Percentiles rank a stretch among this genome's conserved stretches.
phyloP scores from a whole-genome alignment of 2,113 vertebrate genomes.

The Triplophysa rosa region DNA sequence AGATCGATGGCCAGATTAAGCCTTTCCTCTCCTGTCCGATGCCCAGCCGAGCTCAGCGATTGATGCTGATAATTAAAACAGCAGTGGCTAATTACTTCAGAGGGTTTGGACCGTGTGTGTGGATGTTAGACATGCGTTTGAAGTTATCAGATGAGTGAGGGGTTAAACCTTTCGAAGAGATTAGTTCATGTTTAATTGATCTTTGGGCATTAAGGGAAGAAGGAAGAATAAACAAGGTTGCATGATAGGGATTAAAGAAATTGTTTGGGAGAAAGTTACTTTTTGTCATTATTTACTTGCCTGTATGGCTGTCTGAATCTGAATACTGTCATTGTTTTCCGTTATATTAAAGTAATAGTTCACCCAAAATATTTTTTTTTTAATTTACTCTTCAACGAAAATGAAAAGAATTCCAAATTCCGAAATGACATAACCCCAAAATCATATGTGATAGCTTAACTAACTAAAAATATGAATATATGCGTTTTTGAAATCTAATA shows the following conservation, averaged over 20 bases:
- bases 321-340: too few relatives aligned
- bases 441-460: too few relatives aligned
- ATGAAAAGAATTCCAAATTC: too few relatives aligned
- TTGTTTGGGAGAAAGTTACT: too few relatives aligned
- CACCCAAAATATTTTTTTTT: too few relatives aligned
- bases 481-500: too few relatives aligned
- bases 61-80: slow-evolving; percentile 47
- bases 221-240: not conserved
- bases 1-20: slow-evolving; percentile 69
- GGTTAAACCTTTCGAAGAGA: slow-evolving; percentile 49
- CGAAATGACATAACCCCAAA: too few relatives aligned
- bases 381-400: too few relatives aligned
- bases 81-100: slow-evolving; percentile 45
- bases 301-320: too few relatives aligned
- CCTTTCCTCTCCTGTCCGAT: slow-evolving; percentile 64
- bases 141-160: slow-evolving; percentile 46
- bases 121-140: slow-evolving; percentile 25
- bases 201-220: too few relatives aligned
- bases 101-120: slow-evolving; percentile 32
- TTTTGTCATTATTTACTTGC: too few relatives aligned
- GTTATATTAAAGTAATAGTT: not conserved
- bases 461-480: too few relatives aligned
- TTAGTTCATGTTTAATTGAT: slow-evolving; percentile 13
- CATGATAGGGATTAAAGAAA: not conserved
- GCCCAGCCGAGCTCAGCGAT: slow-evolving; percentile 51